These are phyloP conservation scores for Seriola dumerili DNA, from an alignment of 2,113 vertebrate species.

Conservation along the genomic window DNA sequence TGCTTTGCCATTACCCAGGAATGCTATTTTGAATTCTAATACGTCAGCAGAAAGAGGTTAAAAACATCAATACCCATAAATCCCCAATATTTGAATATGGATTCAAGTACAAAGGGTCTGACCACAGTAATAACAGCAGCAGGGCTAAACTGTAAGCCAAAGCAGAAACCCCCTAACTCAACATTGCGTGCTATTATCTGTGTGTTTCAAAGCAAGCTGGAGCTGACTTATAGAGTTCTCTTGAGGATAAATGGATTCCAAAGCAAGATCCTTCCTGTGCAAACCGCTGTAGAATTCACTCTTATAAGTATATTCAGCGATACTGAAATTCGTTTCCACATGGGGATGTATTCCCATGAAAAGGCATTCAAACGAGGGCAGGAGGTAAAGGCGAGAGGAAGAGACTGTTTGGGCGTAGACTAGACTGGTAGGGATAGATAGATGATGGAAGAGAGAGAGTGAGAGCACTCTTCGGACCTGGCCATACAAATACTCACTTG, in stretches of 20 bases:
- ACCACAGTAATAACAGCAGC: conserved; percentile 64
- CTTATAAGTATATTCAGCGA: conserved; percentile 48
- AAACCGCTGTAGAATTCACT: conserved; percentile 53
- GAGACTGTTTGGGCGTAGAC: conserved; percentile 21
- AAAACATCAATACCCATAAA: conserved; percentile 80
- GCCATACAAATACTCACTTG: not conserved
- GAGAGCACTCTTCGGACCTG: conserved; percentile 23
- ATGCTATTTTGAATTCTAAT: conserved; percentile 71
- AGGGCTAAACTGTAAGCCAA: conserved; percentile 53
- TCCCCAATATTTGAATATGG: conserved; percentile 80
- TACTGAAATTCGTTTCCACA: conserved; percentile 50
- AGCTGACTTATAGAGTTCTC: conserved; percentile 57
- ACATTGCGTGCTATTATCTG: conserved; percentile 53
- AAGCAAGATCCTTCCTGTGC: conserved; percentile 60
- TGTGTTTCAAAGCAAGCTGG: conserved; percentile 58
- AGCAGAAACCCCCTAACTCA: conserved; percentile 63
- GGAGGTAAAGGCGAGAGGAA: conserved; percentile 8
- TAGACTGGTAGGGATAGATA: conserved; percentile 1
- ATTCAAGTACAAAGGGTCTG: conserved; percentile 70
- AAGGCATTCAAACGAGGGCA: conserved; percentile 49
- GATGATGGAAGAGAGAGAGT: conserved; percentile 13
- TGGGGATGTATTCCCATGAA: conserved; percentile 37
- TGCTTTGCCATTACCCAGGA: conserved; percentile 65
- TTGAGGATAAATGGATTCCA: conserved; percentile 59
- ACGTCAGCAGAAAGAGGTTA: conserved; percentile 80